Percentiles rank a stretch among this genome's conserved stretches.
Evolutionary conservation across 2,797 vertebrate genomes (phyloP).

Genomic region (Lithobates pipiens): DNA sequence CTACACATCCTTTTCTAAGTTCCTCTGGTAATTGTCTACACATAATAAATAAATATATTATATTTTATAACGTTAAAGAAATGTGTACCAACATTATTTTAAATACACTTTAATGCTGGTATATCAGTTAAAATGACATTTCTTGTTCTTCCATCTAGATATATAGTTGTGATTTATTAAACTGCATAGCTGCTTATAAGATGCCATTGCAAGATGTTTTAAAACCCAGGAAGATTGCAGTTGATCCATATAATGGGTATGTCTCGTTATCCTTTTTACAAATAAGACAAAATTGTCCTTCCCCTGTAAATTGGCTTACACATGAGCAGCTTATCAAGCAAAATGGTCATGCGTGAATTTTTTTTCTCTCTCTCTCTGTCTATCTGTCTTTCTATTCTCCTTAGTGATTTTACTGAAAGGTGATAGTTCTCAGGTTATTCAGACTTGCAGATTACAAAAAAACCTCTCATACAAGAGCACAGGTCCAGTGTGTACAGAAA

Average conservation of each 20-base stretch:
- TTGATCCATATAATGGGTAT: slow-evolving; percentile 80
- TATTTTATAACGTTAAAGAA: too few relatives aligned
- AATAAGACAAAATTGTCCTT: not conserved
- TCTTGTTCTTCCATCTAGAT: slow-evolving; percentile 71
- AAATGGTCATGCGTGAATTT: not conserved
- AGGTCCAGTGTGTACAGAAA: too few relatives aligned
- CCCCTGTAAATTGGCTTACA: not conserved
- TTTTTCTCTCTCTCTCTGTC: too few relatives aligned
- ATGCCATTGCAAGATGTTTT: slow-evolving; percentile 66
- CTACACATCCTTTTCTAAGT: too few relatives aligned
- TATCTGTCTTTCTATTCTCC: too few relatives aligned
- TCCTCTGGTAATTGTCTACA: too few relatives aligned
- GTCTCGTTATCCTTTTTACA: not conserved
- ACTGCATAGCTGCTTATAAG: slow-evolving; percentile 70
- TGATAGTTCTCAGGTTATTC: too few relatives aligned
- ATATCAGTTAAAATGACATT: not conserved
- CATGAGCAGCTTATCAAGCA: not conserved
- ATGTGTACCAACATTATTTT: too few relatives aligned
- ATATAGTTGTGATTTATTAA: slow-evolving; percentile 71
- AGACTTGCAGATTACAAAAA: too few relatives aligned
- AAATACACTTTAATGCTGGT: not conserved
- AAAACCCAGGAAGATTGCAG: slow-evolving; percentile 72
- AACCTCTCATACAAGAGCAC: too few relatives aligned
- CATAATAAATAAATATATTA: too few relatives aligned
- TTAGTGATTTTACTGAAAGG: too few relatives aligned